Evolutionary conservation across 2,888 invertebrate genomes (phyloP).

Genomic region (Lissocephala sabroskyi): DNA sequence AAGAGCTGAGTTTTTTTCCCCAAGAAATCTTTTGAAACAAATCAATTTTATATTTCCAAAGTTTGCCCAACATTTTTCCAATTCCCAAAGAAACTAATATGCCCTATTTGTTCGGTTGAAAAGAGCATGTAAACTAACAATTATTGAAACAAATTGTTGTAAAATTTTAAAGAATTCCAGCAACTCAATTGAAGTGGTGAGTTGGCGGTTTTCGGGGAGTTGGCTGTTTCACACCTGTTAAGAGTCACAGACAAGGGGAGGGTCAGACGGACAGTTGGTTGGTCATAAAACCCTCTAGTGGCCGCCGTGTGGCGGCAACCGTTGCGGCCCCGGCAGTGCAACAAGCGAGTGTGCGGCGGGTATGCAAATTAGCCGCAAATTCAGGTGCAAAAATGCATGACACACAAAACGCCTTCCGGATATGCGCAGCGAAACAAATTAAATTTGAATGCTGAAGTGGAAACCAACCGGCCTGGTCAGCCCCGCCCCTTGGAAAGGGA

Average conservation of each 20-base stretch:
- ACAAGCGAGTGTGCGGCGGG: constrained; percentile 46
- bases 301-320: constrained; percentile 9
- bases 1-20: no score
- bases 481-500: no score
- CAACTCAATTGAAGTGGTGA: no score
- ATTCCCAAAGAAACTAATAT: no score
- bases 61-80: no score
- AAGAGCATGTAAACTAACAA: no score
- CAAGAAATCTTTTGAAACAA: no score
- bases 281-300: background rate
- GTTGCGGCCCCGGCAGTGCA: constrained; percentile 30
- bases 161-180: no score
- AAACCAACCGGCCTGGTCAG: no score
- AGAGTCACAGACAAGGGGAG: constrained; percentile 3
- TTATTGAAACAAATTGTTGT: constrained; percentile 4
- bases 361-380: constrained; percentile 58
- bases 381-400: constrained; percentile 60
- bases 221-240: constrained; percentile 26
- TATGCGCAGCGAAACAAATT: constrained; percentile 53
- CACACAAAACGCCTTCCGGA: constrained; percentile 49
- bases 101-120: no score
- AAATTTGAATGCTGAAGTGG: constrained; percentile 38
- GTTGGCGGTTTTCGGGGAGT: constrained; percentile 7
- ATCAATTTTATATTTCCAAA: no score
- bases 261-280: background rate